These are phyloP conservation scores for Clarias platycephalus DNA, from an alignment of 2,797 vertebrate species.

Conservation along the genomic window DNA sequence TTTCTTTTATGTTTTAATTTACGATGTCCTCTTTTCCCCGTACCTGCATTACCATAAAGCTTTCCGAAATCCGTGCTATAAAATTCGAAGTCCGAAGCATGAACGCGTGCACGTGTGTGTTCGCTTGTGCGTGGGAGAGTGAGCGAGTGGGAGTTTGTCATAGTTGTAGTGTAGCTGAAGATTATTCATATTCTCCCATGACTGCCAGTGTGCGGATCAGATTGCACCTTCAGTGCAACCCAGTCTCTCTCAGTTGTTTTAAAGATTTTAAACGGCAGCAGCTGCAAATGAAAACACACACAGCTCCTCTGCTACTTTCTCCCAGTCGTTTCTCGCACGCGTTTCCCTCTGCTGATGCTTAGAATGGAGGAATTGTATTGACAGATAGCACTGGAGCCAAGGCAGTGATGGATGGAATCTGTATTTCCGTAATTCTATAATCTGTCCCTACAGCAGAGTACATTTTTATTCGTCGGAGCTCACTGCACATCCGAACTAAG, in stretches of 20 bases:
- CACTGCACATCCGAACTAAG: too few species aligned
- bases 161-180: slow-evolving; percentile 65
- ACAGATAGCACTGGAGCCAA: slow-evolving; percentile 19
- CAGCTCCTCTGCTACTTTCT: slow-evolving; percentile 20
- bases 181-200: slow-evolving; percentile 70
- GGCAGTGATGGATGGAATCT: not conserved
- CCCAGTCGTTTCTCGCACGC: slow-evolving; percentile 26
- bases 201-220: slow-evolving; percentile 72
- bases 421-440: slow-evolving; percentile 12
- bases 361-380: not conserved
- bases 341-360: slow-evolving; percentile 1
- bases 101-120: not conserved
- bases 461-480: not conserved
- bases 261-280: slow-evolving; percentile 57
- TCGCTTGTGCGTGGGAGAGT: slow-evolving; percentile 16
- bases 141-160: slow-evolving; percentile 66
- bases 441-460: not conserved
- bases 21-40: not conserved
- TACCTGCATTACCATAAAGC: not conserved
- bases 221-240: slow-evolving; percentile 69
- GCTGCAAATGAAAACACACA: slow-evolving; percentile 49
- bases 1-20: slow-evolving; percentile 27
- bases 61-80: not conserved
- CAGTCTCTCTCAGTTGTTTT: slow-evolving; percentile 55
- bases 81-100: not conserved